Base-by-base conservation (phyloP, 2,888 invertebrate genomes). In the Eupithecia subumbrata region DNA sequence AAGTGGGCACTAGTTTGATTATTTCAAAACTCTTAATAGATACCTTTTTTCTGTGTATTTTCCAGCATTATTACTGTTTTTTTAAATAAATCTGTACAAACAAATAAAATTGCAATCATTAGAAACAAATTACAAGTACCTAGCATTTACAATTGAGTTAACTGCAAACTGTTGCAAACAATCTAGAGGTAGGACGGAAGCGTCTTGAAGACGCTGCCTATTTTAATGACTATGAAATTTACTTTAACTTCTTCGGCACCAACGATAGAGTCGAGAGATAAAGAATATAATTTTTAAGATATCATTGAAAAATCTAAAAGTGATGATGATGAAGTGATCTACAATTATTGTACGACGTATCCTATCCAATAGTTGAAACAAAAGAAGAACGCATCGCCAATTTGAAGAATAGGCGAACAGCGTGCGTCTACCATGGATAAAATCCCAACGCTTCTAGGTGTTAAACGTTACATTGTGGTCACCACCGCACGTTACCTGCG, bases 401-500 rank as follows among this genome's bases (percentile, higher is more conserved):
- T 52, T n/a, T 52, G 8, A 48, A 45, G n/a, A n/a, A n/a, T n/a
- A n/a, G n/a, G 48, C 18, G 18, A 8, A 2, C 22, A 56, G 22
- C 52, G 11, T 56, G 52, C 52, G n/a, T 56, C 48, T 18, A 8
- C 52, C 52, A 11, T 56, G 48, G 48, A 18, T 11, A 22, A 56
- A 48, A 52, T 52, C 22, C 22, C n/a, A 56, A 56, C n/a, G n/a
- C 18, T 48, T 48, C 8, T 48, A 9, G 48, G 48, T 48, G 18
- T n/a, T n/a, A 48, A 48, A n/a, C n/a, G 18, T 48, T 8, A 48
- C 64, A 18, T 34, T 45, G 68, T 68, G 68, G 68, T 40, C 43
- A 25, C 22, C 43, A 45, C 68, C 25, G 40, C 68, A 7, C 16
- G 22, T 43, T 68, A 68, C 16, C 67, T 25, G 22, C 64, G 22